Base-by-base conservation (phyloP, 2,888 invertebrate species). In the Ephialtes manifestator region DNA sequence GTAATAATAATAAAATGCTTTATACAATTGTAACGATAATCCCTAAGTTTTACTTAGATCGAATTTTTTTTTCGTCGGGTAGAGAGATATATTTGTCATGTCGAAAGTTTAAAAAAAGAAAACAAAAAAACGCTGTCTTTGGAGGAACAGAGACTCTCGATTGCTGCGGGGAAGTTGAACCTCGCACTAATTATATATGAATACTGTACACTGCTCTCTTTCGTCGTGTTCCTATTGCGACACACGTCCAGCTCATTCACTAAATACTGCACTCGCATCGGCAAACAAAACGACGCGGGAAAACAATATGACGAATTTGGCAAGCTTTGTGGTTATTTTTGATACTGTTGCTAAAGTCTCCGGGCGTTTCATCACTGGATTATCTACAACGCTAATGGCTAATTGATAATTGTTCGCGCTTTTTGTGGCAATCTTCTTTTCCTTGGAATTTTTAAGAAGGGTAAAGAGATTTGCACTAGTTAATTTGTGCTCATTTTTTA, bases 241-340 rank as follows among this genome's bases (percentile, higher is more conserved):
- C 60, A 46, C 63, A 74, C 81, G 72, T 81, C 24, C 71, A 81
- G 77, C 71, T 81, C 24, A 39, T 78, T 80, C 58, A 63, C 51
- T 84, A 20, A 87, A 87, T 86, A 87, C 84, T 72, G 82, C 77
- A 65, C 63, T 63, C 67, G 74, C 46, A 24, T 65, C 78, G 84
- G 75, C 84, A 78, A 81, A 74, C 80, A 20, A 76, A 80, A 43
- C 80, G 67, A 51, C 79, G 60, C 46, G 55, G 43, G 46, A 18
- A 82, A 81, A 72, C 65, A 83, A 79, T 63, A 65, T 72, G 75
- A 77, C 71, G 71, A 86, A 84, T 88, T 88, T 87, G 87, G 86
- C 86, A 86, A 87, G 88, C 83, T 84, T 83, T 76, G 80, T 65
- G 67, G 39, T 75, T 71, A 31, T 74, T 28, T 18, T 76, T 60